Evolutionary conservation across 2,113 vertebrate species (phyloP).

Genomic region (Paracanthobrama guichenoti): DNA sequence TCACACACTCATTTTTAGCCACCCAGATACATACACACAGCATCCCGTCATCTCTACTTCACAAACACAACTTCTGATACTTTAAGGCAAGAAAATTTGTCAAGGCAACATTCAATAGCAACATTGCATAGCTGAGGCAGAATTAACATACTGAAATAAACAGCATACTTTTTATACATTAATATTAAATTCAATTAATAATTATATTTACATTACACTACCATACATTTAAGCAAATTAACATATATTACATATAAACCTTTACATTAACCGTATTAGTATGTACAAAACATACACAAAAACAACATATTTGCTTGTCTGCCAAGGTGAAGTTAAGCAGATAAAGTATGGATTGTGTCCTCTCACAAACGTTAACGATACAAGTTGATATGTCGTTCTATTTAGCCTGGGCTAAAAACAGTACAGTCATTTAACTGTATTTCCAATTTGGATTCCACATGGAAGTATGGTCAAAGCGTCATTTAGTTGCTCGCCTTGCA

Average conservation of each 20-base stretch:
- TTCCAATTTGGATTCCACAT: conserved; percentile 2
- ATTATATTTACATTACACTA: conserved; percentile 63
- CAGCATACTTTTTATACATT: conserved; percentile 59
- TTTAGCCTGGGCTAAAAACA: conserved; percentile 11
- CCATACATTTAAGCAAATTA: conserved; percentile 31
- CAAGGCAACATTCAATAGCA: conserved; percentile 76
- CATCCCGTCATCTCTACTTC: conserved; percentile 32
- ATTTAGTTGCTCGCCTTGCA: not conserved
- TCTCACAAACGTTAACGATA: not conserved
- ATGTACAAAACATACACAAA: conserved; percentile 42
- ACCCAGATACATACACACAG: conserved; percentile 52
- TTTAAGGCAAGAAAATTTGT: conserved; percentile 78
- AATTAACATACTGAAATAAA: conserved; percentile 46
- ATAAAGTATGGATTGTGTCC: not conserved
- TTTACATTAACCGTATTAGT: conserved; percentile 41
- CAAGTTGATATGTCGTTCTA: not conserved
- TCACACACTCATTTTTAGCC: conserved; percentile 42
- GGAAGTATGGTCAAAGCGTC: not conserved
- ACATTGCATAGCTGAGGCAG: conserved; percentile 80
- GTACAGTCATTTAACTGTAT: not conserved
- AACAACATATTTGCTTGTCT: conserved; percentile 35
- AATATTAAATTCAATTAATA: conserved; percentile 58
- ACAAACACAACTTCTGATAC: conserved; percentile 60
- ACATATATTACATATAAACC: conserved; percentile 65
- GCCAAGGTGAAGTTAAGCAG: conserved; percentile 44